phyloP scores from a whole-genome alignment of 2,888 invertebrate species.

The Ethmia dodecea region DNA sequence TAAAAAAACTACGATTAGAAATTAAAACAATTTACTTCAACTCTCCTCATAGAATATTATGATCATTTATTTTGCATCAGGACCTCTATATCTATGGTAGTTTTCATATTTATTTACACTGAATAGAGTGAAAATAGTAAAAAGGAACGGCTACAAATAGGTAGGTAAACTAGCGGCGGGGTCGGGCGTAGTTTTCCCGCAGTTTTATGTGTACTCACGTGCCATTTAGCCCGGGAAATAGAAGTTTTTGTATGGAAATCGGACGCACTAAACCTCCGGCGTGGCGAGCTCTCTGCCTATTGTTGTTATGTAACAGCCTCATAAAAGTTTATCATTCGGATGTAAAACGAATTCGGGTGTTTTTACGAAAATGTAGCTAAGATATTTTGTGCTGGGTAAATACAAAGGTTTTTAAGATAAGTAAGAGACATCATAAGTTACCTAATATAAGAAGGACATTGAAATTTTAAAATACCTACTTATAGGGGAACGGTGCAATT shows the following conservation, averaged over 20 bases:
- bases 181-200: constrained; percentile 59
- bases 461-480: too few relatives aligned
- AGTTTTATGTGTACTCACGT: constrained; percentile 74
- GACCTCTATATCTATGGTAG: too few relatives aligned
- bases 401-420: neutral
- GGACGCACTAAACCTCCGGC: constrained; percentile 64
- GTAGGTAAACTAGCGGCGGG: constrained; percentile 24
- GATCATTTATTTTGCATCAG: too few relatives aligned
- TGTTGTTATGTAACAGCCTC: constrained; percentile 61
- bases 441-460: too few relatives aligned
- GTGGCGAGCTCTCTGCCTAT: constrained; percentile 55
- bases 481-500: too few relatives aligned
- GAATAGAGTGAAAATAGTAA: constrained; percentile 41
- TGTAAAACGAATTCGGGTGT: constrained; percentile 43
- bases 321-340: constrained; percentile 71
- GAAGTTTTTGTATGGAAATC: constrained; percentile 77
- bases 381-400: neutral
- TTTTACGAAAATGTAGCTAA: constrained; percentile 22
- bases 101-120: neutral
- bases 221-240: constrained; percentile 75
- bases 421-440: too few relatives aligned
- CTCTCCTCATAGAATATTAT: too few relatives aligned
- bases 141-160: constrained; percentile 31
- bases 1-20: too few relatives aligned
- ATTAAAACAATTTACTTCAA: too few relatives aligned